phyloP scores from a whole-genome alignment of 2,797 vertebrate species.

The Zenarchopterus dispar region DNA sequence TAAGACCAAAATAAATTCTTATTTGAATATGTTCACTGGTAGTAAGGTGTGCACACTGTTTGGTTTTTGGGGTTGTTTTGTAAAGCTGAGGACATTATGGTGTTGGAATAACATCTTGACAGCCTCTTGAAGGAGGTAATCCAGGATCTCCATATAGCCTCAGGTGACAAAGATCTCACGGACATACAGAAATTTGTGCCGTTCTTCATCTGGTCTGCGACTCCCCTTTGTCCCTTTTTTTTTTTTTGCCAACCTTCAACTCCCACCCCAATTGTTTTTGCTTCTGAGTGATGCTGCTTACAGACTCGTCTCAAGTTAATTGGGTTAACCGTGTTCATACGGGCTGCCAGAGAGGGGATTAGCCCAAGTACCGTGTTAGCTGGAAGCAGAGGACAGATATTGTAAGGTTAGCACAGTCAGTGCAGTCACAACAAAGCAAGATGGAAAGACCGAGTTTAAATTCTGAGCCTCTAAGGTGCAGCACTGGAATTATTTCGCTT shows the following conservation, averaged over 20 bases:
- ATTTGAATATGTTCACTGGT: too few species aligned
- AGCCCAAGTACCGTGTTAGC: constrained; percentile 60
- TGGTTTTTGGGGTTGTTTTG: too few species aligned
- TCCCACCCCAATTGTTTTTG: neutral
- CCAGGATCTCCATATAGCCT: neutral
- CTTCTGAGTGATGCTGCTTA: constrained; percentile 8
- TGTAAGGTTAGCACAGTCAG: constrained; percentile 58
- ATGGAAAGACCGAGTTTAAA: too few species aligned
- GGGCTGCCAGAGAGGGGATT: constrained; percentile 69
- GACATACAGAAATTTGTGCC: neutral
- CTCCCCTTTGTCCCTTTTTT: neutral
- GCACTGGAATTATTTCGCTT: too few species aligned
- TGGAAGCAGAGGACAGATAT: constrained; percentile 66
- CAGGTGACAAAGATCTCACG: neutral
- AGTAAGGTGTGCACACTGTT: too few species aligned
- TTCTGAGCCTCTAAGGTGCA: too few species aligned
- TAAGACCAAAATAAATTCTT: neutral
- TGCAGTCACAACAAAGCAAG: constrained; percentile 47
- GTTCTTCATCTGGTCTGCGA: too few species aligned
- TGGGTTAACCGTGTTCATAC: constrained; percentile 13
- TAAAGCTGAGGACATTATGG: too few species aligned
- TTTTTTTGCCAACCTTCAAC: neutral
- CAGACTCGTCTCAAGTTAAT: constrained; percentile 61
- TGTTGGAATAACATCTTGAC: too few species aligned
- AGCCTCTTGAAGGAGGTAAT: too few species aligned